phyloP scores from a whole-genome alignment of 2,797 vertebrate species.

The Chelidonichthys spinosus region DNA sequence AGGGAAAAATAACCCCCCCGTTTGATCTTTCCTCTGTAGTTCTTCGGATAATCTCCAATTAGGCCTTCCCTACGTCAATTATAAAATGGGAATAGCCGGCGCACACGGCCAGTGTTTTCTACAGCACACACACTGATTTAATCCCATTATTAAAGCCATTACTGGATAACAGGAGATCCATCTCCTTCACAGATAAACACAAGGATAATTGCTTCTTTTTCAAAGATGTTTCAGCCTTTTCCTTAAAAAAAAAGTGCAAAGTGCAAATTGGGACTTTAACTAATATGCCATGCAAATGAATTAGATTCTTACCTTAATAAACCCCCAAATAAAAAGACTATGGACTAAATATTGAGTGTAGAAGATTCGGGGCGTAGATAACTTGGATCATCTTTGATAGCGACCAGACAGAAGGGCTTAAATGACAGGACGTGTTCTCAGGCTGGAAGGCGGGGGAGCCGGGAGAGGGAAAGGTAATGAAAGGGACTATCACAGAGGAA shows the following conservation, averaged over 20 bases:
- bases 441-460: constrained; percentile 9
- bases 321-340: constrained; percentile 14
- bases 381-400: background rate
- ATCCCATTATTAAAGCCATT: constrained; percentile 52
- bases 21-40: constrained; percentile 50
- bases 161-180: constrained; percentile 35
- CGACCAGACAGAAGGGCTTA: constrained; percentile 4
- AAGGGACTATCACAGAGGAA: constrained; percentile 78
- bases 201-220: constrained; percentile 47
- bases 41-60: constrained; percentile 41
- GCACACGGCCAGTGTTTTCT: constrained; percentile 21
- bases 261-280: constrained; percentile 58
- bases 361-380: background rate
- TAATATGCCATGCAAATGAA: background rate
- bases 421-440: constrained; percentile 20
- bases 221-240: constrained; percentile 39
- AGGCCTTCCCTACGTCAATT: background rate
- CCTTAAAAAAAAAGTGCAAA: constrained; percentile 25
- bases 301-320: background rate
- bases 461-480: constrained; percentile 33
- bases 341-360: background rate
- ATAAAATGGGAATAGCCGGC: background rate
- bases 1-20: constrained; percentile 40
- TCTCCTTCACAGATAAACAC: constrained; percentile 15
- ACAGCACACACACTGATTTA: constrained; percentile 24